Percentiles rank a stretch among this genome's conserved stretches.
phyloP scores from a whole-genome alignment of 2,797 vertebrate species.

The Cossypha polioptera region DNA sequence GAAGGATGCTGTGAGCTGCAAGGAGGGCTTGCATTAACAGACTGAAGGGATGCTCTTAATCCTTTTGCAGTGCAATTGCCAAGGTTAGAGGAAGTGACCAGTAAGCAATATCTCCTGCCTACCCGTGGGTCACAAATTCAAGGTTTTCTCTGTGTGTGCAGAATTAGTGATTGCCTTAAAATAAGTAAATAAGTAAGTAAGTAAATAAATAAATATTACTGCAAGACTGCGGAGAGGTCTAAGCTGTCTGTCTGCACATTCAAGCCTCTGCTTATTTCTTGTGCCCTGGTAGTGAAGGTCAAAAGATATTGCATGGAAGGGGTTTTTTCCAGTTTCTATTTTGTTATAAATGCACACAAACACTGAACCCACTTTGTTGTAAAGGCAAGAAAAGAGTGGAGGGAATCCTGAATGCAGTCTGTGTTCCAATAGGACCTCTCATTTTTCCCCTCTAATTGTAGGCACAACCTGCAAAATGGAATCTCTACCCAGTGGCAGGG shows the following conservation, averaged over 20 bases:
- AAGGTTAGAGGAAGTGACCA: neutral
- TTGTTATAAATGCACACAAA: neutral
- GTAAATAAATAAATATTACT: neutral
- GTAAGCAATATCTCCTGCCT: neutral
- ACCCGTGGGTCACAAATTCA: neutral
- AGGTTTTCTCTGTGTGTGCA: neutral
- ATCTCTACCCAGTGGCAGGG: neutral
- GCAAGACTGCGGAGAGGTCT: fast-evolving
- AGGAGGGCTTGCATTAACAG: neutral
- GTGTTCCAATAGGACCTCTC: neutral
- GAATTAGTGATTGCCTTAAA: neutral
- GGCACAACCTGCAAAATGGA: neutral
- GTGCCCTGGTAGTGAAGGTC: neutral
- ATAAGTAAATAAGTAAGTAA: neutral
- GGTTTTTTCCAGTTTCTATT: neutral
- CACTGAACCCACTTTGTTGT: neutral
- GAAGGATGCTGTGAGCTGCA: neutral
- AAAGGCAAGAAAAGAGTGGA: neutral
- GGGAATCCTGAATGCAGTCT: neutral
- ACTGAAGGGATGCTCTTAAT: neutral
- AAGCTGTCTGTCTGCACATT: neutral
- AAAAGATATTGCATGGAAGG: neutral
- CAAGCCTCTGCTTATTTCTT: neutral
- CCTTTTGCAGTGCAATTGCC: neutral
- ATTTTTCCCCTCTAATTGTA: neutral